Evolutionary conservation across 2,888 invertebrate genomes (phyloP), one percentile per base, ranked within the genome.

Genomic region (Xylota sylvarum): DNA sequence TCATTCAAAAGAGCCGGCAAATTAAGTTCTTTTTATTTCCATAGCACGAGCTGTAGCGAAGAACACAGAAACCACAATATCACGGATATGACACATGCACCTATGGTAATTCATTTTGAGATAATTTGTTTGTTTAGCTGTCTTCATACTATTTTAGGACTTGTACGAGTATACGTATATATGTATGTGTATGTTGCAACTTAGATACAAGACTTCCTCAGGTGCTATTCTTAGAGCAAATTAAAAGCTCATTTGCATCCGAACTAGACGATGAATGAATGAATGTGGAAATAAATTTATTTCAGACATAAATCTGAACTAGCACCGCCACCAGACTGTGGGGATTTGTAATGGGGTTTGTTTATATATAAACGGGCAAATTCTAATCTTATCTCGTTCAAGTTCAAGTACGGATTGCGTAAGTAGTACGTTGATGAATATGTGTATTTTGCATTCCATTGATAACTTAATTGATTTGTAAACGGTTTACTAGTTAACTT

Each of bases 61-160:
- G 10, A 2, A 9, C 30, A 4, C 6, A 30, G 55, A 32, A 48
- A 48, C 10, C 50, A 67, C 37, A 52, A 52, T 17, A 74, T 74
- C 56, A 40, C 10, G 19, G 5, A 76, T 64, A 64, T 81, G 81
- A 60, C 32, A 70, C 40, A n/a, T 23, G 37, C 56, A 69, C 30
- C 23, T 70, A 37, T 56, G 14, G 40, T 55, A 52, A 76, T 82
- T 10, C 48, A 82, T 76, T 82, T 62, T 37, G 37, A 76, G 48
- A 64, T 30, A 74, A 46, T 52, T 17, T 40, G 19, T 19, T 50
- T n/a, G n/a, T n/a, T 32, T 9, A 10, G 32, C 23, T 23, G n/a
- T n/a, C n/a, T n/a, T 2, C 23, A 10, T 37, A 9, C 65, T 72
- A 65, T 67, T 64, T 82, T 60, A 17, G 19, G 65, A 37, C 23